Conservation (phyloP, 2,113 vertebrate genomes). For the Seriola quinqueradiata region DNA sequence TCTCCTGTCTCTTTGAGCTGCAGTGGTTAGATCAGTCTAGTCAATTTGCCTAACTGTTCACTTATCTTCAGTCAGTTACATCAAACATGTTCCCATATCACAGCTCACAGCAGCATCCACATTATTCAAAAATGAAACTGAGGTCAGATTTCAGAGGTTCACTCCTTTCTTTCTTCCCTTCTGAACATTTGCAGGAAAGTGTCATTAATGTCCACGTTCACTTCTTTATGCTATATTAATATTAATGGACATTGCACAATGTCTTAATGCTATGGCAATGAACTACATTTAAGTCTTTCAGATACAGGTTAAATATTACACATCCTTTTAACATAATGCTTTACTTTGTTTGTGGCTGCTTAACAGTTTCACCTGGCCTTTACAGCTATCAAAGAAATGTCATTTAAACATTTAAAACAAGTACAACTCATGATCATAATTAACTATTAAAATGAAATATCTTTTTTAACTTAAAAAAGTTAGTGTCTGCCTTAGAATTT, state of each 20-base stretch:
- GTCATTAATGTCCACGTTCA: not conserved
- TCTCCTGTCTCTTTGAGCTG: slow-evolving; percentile 39
- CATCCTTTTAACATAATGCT: not conserved
- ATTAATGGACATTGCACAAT: not conserved
- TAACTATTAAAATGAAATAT: not conserved
- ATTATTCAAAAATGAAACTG: slow-evolving; percentile 6
- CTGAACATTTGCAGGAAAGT: not conserved
- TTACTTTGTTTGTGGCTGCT: not conserved
- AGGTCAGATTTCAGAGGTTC: slow-evolving; percentile 20
- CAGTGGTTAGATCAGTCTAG: slow-evolving; percentile 46
- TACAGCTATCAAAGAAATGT: not conserved
- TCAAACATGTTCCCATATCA: slow-evolving; percentile 45
- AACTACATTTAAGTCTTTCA: not conserved
- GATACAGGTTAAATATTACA: not conserved
- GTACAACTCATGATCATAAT: not conserved
- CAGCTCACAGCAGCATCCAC: slow-evolving; percentile 9
- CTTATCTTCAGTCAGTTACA: slow-evolving; percentile 47
- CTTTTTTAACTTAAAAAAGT: not conserved
- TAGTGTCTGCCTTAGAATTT: not conserved
- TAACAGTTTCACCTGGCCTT: not conserved
- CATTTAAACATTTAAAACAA: not conserved
- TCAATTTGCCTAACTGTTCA: slow-evolving; percentile 79
- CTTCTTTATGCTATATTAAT: slow-evolving; percentile 1
- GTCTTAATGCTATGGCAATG: not conserved
- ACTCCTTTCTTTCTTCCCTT: not conserved